These are phyloP conservation scores for Phalacrocorax brasilianus DNA, from an alignment of 2,113 vertebrate species.

Conservation along the genomic window DNA sequence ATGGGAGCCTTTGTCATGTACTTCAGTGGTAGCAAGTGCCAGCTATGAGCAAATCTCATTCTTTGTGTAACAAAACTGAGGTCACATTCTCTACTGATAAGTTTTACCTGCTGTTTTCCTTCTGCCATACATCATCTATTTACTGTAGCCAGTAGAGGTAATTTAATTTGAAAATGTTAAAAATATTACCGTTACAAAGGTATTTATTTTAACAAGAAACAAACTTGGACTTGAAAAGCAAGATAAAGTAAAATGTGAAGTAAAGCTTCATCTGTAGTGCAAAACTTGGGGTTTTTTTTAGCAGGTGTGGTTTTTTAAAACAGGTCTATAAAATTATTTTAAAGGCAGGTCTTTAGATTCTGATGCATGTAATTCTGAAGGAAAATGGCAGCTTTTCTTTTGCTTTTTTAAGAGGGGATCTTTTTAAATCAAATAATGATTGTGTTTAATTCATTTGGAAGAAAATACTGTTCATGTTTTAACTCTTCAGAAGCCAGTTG, in stretches of 20 bases:
- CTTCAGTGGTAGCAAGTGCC: constrained; percentile 23
- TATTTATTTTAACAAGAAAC: constrained; percentile 60
- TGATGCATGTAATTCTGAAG: constrained; percentile 74
- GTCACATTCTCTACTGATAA: constrained; percentile 37
- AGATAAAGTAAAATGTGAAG: constrained; percentile 53
- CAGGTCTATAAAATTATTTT: constrained; percentile 28
- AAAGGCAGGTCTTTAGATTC: constrained; percentile 57
- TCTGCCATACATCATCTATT: constrained; percentile 66
- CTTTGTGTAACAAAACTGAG: constrained; percentile 48
- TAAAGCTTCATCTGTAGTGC: constrained; percentile 55
- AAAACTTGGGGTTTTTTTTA: constrained; percentile 24
- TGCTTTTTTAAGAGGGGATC: constrained; percentile 48
- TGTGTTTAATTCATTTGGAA: constrained; percentile 68
- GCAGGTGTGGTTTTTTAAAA: background rate
- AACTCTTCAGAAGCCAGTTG: constrained; percentile 83
- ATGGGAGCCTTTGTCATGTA: background rate
- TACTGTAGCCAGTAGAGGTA: constrained; percentile 41
- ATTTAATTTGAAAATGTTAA: constrained; percentile 20
- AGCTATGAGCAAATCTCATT: constrained; percentile 46
- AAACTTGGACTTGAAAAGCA: constrained; percentile 56
- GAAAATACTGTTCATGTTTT: constrained; percentile 68
- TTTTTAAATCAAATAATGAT: constrained; percentile 76
- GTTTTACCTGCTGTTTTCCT: constrained; percentile 73
- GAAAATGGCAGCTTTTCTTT: constrained; percentile 77
- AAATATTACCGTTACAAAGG: constrained; percentile 30